Base-by-base conservation (phyloP, 2,113 vertebrate genomes). In the Puntigrus tetrazona region DNA sequence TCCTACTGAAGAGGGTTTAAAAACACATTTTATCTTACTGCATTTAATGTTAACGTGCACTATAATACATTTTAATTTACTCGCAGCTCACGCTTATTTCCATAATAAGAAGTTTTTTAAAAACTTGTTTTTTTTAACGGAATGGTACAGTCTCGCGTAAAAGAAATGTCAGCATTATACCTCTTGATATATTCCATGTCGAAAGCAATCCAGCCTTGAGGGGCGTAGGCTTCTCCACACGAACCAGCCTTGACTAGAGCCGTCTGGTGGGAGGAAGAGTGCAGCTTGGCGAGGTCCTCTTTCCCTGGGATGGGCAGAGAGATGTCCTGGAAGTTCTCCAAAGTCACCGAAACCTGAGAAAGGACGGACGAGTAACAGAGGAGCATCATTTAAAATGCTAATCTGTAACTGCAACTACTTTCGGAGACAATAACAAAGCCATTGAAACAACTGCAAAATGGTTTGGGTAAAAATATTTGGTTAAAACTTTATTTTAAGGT, bases 291-390 rank as follows among this genome's bases (percentile, higher is more conserved):
- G 88, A 99, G 95, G 92, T 99, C 98, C 92, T 99, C 98, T 91
- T 99, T 99, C 73, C 98, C 98, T 8, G 98, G 98, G 91, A 99
- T 99, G 86, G 98, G 98, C 92, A 99, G 93, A 59, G 98, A 99
- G 85, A 99, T 96, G 92, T 99, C 98, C 94, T 99, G 98, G 94
- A 99, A 99, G 91, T 97, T 98, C 94, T 99, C 98, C 91, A 99
- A 92, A 34, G 96, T 99, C 90, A 99, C 96, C 9, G 98, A 99
- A 16, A 99, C 95, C 98, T 96, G 87, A 27, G 1, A 31, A 25
- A 55, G 8, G 22, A 52, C 27, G 22, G 25, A 11, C 11, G 25
- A 50, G 27, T 10, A 79, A 43, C 36, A 43, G 77, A 61, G 0
- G 5, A 41, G 55, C 55, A 38, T 43, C 10, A 79, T 63, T 63